These are phyloP conservation scores for Micrastur ruficollis DNA, from an alignment of 2,797 vertebrate genomes.

Conservation along the genomic window DNA sequence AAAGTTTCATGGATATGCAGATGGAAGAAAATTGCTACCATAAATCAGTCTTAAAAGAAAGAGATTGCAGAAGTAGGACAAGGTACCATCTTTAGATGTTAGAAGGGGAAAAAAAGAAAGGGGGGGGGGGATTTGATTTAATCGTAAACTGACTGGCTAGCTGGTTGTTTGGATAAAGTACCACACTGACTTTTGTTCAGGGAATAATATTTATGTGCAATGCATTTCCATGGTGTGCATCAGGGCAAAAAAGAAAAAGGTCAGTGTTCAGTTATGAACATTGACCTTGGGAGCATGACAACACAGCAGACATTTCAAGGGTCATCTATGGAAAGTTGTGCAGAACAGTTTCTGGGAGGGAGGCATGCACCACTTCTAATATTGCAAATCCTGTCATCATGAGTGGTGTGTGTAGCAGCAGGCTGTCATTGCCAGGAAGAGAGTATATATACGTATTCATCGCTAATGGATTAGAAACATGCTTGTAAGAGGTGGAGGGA, in stretches of 20 bases:
- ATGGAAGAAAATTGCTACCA: slow-evolving; percentile 4
- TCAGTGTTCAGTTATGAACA: background rate
- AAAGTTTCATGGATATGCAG: background rate
- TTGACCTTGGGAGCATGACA: background rate
- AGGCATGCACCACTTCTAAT: fast-evolving
- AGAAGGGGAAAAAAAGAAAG: background rate
- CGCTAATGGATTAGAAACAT: background rate
- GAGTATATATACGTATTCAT: background rate
- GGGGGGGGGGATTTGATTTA: background rate
- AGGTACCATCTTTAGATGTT: background rate
- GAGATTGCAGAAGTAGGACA: background rate
- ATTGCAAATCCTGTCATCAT: fast-evolving
- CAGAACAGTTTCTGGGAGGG: background rate
- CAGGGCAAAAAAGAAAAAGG: background rate
- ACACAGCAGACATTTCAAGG: background rate
- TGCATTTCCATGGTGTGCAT: background rate
- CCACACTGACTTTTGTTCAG: background rate
- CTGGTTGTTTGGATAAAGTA: background rate
- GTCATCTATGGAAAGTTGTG: background rate
- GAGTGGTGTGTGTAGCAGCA: background rate
- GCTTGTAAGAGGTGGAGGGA: background rate
- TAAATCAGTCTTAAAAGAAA: slow-evolving; percentile 12
- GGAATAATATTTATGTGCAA: background rate
- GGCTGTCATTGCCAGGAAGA: background rate
- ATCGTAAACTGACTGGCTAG: background rate